phyloP scores from a whole-genome alignment of 2,797 vertebrate genomes.

The Florisuga fusca region DNA sequence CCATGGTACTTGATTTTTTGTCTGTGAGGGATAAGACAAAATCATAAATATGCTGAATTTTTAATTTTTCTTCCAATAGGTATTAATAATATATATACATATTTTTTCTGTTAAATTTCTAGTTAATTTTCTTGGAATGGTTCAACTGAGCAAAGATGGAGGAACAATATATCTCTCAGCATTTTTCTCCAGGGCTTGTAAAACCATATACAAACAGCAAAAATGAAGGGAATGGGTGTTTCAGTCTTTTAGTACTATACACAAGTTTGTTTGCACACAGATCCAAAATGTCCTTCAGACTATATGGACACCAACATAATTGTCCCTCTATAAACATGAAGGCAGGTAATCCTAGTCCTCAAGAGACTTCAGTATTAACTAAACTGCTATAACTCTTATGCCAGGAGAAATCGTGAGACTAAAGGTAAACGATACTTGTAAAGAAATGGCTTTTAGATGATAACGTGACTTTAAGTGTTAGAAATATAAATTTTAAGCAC shows the following conservation, averaged over 20 bases:
- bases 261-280: rapidly evolving
- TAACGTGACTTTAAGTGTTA: not conserved
- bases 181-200: not conserved
- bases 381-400: not conserved
- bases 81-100: not conserved
- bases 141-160: not conserved
- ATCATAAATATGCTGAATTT: not conserved
- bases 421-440: not conserved
- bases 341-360: not conserved
- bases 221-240: not conserved
- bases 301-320: not conserved
- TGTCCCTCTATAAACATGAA: not conserved
- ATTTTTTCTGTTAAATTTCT: too few species aligned
- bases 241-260: not conserved
- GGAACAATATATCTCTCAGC: not conserved
- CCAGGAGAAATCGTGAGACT: not conserved
- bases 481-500: not conserved
- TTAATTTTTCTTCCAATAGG: not conserved
- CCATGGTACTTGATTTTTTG: not conserved
- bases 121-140: not conserved
- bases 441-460: not conserved
- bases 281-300: not conserved
- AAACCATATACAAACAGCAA: not conserved
- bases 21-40: not conserved
- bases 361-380: not conserved